Conservation (phyloP, 2,797 vertebrate genomes). For the Bryconaethiops microstoma region DNA sequence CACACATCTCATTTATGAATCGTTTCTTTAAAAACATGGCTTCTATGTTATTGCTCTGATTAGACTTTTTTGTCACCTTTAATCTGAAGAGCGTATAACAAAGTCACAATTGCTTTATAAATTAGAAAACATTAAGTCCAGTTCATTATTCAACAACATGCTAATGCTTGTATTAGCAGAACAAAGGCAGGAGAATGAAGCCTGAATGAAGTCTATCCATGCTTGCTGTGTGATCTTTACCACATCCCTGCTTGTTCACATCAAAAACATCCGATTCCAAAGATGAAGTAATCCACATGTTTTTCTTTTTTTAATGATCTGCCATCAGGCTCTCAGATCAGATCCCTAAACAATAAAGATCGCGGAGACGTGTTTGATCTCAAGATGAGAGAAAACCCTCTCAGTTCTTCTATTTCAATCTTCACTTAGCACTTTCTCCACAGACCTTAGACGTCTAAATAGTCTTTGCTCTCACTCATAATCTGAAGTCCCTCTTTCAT, state of each 20-base stretch:
- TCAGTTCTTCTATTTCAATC: background rate
- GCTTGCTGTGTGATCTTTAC: slow-evolving; percentile 1
- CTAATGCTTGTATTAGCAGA: slow-evolving; percentile 14
- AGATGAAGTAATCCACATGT: background rate
- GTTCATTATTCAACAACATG: slow-evolving; percentile 3
- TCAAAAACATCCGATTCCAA: slow-evolving; percentile 3
- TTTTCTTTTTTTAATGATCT: background rate
- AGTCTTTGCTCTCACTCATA: background rate
- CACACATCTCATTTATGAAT: too few species aligned
- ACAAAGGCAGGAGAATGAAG: background rate
- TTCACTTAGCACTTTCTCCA: background rate
- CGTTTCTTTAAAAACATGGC: too few species aligned
- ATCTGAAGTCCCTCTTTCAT: background rate
- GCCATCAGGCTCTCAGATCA: background rate
- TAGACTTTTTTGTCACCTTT: background rate
- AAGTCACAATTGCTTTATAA: background rate
- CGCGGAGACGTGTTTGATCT: background rate
- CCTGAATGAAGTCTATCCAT: background rate
- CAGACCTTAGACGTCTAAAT: background rate
- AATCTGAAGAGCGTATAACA: background rate
- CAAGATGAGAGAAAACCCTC: background rate
- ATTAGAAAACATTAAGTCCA: background rate
- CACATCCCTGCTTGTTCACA: background rate
- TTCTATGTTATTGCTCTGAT: background rate
- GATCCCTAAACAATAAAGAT: slow-evolving; percentile 2